Evolutionary conservation across 2,797 vertebrate genomes (phyloP).

Genomic region (Tauraco hartlaubi): DNA sequence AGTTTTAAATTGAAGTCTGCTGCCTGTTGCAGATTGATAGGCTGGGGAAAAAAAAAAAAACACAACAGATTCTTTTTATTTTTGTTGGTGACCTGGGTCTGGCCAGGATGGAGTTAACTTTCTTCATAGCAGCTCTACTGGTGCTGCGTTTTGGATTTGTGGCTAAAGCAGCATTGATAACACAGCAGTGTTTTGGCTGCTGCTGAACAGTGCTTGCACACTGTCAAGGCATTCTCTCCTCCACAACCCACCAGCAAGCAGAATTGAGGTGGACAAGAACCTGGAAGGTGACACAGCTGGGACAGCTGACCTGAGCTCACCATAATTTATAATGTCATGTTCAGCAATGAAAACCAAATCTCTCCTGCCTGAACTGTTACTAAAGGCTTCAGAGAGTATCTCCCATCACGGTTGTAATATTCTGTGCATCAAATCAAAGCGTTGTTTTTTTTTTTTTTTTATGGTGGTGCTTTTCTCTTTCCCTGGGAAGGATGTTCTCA

Average conservation of each 20-base stretch:
- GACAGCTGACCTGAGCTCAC: neutral
- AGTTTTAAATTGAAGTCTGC: neutral
- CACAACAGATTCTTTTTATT: neutral
- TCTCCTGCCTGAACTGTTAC: neutral
- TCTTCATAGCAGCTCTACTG: neutral
- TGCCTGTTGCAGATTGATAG: neutral
- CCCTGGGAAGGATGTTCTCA: neutral
- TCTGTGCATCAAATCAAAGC: neutral
- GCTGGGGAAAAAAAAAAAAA: neutral
- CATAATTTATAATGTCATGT: neutral
- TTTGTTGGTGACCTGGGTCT: neutral
- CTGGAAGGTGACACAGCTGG: neutral
- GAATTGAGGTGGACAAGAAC: neutral
- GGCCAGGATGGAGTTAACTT: neutral
- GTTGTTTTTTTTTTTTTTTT: neutral
- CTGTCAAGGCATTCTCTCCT: neutral
- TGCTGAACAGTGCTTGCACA: neutral
- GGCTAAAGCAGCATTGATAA: neutral
- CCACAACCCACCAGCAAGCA: neutral
- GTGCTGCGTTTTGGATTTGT: neutral
- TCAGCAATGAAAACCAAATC: neutral
- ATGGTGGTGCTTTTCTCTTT: neutral
- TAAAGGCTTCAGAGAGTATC: neutral
- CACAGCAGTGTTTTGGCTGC: neutral
- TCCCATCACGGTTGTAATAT: neutral